Evolutionary conservation across 2,113 vertebrate species (phyloP).

Genomic region (Stigmatopora argus): DNA sequence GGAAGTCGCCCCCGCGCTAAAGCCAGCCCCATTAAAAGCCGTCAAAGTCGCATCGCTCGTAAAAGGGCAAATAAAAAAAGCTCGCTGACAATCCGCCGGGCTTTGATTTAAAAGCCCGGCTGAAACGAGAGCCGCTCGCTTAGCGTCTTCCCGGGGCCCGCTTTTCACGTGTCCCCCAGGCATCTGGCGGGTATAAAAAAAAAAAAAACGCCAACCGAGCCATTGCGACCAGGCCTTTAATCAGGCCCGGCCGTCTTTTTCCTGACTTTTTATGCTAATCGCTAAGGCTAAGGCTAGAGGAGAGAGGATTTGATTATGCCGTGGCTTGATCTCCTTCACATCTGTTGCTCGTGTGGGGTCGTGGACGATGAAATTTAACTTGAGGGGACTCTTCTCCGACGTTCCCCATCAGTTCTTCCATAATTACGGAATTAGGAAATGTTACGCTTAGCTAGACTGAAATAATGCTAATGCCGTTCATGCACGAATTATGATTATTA

Average conservation of each 20-base stretch:
- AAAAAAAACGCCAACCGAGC: constrained; percentile 35
- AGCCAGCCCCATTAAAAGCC: not conserved
- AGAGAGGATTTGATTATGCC: not conserved
- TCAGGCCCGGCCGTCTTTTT: constrained; percentile 33
- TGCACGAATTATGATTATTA: no score
- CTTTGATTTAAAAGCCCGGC: not conserved
- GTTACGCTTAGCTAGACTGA: no score
- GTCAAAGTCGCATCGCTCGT: not conserved
- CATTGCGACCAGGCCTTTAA: constrained; percentile 57
- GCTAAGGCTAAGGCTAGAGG: not conserved
- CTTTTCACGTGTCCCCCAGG: constrained; percentile 26
- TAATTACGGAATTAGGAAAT: not conserved
- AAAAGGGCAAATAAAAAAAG: constrained; percentile 1
- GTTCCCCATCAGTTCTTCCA: not conserved
- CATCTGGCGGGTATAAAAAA: not conserved
- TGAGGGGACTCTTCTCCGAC: not conserved
- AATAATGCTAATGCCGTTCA: no score
- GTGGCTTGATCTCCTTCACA: constrained; percentile 8
- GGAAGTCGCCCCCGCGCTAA: not conserved
- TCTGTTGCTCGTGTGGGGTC: constrained; percentile 8
- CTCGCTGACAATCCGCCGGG: not conserved
- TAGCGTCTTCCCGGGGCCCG: constrained; percentile 19
- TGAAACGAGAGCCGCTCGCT: constrained; percentile 3
- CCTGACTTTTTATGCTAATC: constrained; percentile 53
- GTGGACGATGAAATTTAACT: not conserved